These are phyloP conservation scores for Drosophila melanosoma DNA, from an alignment of 2,888 invertebrate species.

Conservation along the genomic window DNA sequence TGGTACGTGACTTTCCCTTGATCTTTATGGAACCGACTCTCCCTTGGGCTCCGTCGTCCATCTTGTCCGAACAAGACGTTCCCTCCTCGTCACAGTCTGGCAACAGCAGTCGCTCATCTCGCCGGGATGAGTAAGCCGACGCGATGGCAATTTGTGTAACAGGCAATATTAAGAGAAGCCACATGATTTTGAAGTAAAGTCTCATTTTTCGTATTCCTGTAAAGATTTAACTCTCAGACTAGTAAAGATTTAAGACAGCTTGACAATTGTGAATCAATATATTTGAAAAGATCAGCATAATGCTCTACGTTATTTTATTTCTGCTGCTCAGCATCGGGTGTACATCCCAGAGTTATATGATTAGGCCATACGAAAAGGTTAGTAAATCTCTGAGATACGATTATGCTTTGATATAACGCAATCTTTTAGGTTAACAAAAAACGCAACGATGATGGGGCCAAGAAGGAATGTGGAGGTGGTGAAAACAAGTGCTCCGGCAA, in stretches of 20 bases:
- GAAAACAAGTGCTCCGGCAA: neutral
- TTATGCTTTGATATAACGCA: neutral
- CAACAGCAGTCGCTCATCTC: slow-evolving; percentile 13
- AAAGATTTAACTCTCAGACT: slow-evolving; percentile 30
- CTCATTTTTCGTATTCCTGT: slow-evolving; percentile 56
- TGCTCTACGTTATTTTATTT: slow-evolving; percentile 42
- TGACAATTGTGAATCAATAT: slow-evolving; percentile 40
- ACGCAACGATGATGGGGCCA: slow-evolving; percentile 22
- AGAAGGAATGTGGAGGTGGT: slow-evolving; percentile 7
- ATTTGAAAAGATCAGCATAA: slow-evolving; percentile 29
- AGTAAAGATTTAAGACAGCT: neutral
- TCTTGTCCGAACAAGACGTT: neutral
- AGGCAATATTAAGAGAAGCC: slow-evolving; percentile 35
- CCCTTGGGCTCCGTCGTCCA: neutral
- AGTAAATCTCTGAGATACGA: neutral
- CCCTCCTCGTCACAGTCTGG: neutral
- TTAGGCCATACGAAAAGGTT: slow-evolving; percentile 45
- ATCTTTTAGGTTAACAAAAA: slow-evolving; percentile 33
- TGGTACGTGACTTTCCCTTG: slow-evolving; percentile 83
- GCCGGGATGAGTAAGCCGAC: neutral
- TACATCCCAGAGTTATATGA: slow-evolving; percentile 21
- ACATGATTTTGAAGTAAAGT: slow-evolving; percentile 46
- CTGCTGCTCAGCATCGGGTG: slow-evolving; percentile 35
- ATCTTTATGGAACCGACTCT: neutral
- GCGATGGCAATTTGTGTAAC: slow-evolving; percentile 14